Percentiles rank a stretch among this genome's conserved stretches.
Conservation (phyloP, 2,888 invertebrate genomes). For the Diogma glabrata region DNA sequence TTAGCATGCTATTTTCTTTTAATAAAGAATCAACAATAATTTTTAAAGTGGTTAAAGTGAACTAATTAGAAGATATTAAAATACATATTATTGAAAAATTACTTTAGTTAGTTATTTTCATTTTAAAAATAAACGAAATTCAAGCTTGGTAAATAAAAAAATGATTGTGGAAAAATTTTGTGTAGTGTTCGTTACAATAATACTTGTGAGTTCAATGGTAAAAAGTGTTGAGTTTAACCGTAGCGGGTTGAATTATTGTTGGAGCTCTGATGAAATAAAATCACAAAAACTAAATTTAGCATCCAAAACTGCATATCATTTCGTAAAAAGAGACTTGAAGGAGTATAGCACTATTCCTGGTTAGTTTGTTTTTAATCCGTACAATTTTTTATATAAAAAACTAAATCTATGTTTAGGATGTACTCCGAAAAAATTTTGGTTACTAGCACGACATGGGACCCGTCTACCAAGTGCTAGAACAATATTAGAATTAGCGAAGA, state of each 20-base stretch:
- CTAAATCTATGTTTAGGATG: constrained; percentile 43
- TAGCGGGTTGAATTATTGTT: constrained; percentile 6
- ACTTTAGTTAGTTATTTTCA: too few species aligned
- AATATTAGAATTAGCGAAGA: constrained; percentile 41
- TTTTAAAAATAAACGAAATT: too few species aligned
- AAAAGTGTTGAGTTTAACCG: too few species aligned
- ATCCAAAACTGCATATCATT: constrained; percentile 66
- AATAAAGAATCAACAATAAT: too few species aligned
- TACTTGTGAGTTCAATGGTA: too few species aligned
- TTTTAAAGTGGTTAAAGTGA: too few species aligned
- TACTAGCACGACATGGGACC: constrained; percentile 57
- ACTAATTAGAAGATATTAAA: too few species aligned
- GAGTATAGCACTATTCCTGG: not conserved
- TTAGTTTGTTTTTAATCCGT: not conserved
- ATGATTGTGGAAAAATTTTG: too few species aligned
- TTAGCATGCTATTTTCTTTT: too few species aligned
- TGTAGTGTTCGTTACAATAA: too few species aligned
- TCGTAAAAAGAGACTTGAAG: constrained; percentile 39
- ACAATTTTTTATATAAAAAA: not conserved
- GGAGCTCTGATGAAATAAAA: constrained; percentile 25
- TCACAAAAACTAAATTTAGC: constrained; percentile 43
- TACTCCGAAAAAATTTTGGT: constrained; percentile 59
- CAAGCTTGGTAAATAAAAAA: too few species aligned
- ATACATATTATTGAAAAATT: too few species aligned
- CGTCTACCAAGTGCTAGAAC: constrained; percentile 47